Evolutionary conservation across 2,888 invertebrate species (phyloP).

Genomic region (Chrysodeixis includens): DNA sequence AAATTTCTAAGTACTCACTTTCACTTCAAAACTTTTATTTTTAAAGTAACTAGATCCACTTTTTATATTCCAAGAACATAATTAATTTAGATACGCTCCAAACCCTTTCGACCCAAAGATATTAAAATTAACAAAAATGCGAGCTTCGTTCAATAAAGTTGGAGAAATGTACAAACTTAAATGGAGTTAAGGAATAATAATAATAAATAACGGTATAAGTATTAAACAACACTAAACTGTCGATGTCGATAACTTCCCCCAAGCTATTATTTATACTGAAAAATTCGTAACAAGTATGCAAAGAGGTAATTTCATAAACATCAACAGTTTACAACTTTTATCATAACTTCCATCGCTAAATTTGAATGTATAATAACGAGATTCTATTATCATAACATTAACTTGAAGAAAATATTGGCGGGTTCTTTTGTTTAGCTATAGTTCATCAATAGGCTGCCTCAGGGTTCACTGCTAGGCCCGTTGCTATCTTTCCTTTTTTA

Average conservation of each 20-base stretch:
- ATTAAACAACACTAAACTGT: slow-evolving; percentile 14
- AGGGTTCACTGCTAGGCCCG: not conserved
- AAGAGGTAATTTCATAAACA: slow-evolving; percentile 32
- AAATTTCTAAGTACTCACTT: not conserved
- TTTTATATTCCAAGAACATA: not conserved
- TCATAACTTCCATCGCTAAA: slow-evolving; percentile 21
- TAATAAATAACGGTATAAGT: slow-evolving; percentile 1
- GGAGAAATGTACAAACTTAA: slow-evolving; percentile 6
- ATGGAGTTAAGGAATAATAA: slow-evolving; percentile 3
- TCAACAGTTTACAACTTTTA: slow-evolving; percentile 28
- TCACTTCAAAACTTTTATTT: not conserved
- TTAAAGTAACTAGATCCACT: not conserved
- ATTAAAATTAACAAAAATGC: slow-evolving; percentile 3
- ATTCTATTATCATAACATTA: slow-evolving; percentile 37
- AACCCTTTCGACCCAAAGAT: not conserved
- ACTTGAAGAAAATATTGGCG: not conserved
- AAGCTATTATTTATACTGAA: slow-evolving; percentile 30
- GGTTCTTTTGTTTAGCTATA: not conserved
- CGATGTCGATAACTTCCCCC: slow-evolving; percentile 24
- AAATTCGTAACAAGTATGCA: slow-evolving; percentile 15
- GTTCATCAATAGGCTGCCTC: not conserved
- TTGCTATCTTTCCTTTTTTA: not conserved
- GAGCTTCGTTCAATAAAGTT: not conserved
- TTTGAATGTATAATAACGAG: slow-evolving; percentile 31
- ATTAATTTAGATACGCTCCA: not conserved